Conservation (phyloP, 1,140 invertebrate species). For the Caenorhabditis tropicalis region DNA sequence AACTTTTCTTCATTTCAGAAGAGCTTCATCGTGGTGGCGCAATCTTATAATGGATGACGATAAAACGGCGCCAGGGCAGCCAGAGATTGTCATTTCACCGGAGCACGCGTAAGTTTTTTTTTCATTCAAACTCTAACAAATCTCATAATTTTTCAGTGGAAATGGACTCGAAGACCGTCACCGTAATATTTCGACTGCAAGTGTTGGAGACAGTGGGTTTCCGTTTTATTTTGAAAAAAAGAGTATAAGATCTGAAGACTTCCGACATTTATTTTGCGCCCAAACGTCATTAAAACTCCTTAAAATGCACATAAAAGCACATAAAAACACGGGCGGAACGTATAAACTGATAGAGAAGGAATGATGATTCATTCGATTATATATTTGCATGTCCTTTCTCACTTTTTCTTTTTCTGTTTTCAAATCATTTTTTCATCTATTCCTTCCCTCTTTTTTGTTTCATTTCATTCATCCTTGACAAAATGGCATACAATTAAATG, state of each 20-base stretch:
- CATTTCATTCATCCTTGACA: not conserved
- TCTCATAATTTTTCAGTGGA: conserved; percentile 10
- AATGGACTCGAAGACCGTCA: conserved; percentile 45
- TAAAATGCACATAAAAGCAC: not conserved
- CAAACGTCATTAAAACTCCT: conserved; percentile 9
- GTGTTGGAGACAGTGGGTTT: conserved; percentile 52
- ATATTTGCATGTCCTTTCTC: conserved; percentile 29
- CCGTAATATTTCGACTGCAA: conserved; percentile 48
- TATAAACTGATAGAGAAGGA: not conserved
- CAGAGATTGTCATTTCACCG: conserved; percentile 43
- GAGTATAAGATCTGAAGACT: not conserved
- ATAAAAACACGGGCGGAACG: conserved; percentile 33
- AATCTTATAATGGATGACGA: conserved; percentile 49
- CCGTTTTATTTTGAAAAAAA: not conserved
- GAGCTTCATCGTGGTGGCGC: conserved; percentile 44
- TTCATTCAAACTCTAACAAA: not conserved
- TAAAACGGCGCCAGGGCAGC: conserved; percentile 44
- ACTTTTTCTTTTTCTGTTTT: not conserved
- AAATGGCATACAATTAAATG: not conserved
- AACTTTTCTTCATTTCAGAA: conserved; percentile 25
- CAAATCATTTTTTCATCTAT: not conserved
- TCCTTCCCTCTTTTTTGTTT: not conserved
- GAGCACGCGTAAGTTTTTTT: conserved; percentile 37
- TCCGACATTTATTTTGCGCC: not conserved
- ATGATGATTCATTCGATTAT: conserved; percentile 22